phyloP scores from a whole-genome alignment of 1,140 invertebrate species.

The Rhysida immarginata region DNA sequence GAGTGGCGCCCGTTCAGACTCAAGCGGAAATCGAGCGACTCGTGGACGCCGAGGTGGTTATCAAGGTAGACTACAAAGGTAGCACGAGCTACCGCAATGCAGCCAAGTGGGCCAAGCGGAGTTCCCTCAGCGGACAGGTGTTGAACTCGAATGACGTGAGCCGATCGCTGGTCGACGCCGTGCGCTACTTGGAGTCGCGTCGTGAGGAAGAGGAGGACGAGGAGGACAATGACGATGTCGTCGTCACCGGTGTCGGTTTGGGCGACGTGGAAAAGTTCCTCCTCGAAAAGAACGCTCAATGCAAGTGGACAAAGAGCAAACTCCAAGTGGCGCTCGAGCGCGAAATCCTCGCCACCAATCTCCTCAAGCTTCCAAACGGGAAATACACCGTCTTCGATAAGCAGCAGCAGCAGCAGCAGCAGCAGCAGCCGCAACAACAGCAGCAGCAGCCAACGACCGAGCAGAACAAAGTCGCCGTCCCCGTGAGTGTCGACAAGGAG shows the following conservation, averaged over 20 bases:
- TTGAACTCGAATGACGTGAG: slow-evolving; percentile 23
- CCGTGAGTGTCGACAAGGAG: too few species aligned
- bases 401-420: too few species aligned
- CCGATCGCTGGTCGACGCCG: slow-evolving; percentile 22
- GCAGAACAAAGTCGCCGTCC: too few species aligned
- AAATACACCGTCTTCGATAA: background rate
- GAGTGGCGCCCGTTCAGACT: slow-evolving; percentile 50
- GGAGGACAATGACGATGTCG: background rate
- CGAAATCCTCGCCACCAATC: slow-evolving; percentile 22
- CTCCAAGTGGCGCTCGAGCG: slow-evolving; percentile 22
- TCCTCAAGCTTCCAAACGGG: slow-evolving; percentile 16
- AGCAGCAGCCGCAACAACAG: too few species aligned
- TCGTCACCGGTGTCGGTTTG: slow-evolving; percentile 13
- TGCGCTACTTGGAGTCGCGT: slow-evolving; percentile 16
- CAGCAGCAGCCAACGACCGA: too few species aligned
- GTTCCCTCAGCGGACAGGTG: slow-evolving; percentile 19
- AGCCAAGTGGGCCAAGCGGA: slow-evolving; percentile 29
- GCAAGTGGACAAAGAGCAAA: slow-evolving; percentile 15
- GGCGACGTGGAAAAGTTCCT: slow-evolving; percentile 22
- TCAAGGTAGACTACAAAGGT: slow-evolving; percentile 74
- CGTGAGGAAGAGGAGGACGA: too few species aligned
- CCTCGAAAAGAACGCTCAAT: slow-evolving; percentile 11
- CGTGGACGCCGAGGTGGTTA: slow-evolving; percentile 55
- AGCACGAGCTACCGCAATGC: slow-evolving; percentile 68
- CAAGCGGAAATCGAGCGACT: slow-evolving; percentile 54